Evolutionary conservation across 2,888 invertebrate genomes (phyloP).

Genomic region (Eristalinus sepulchralis): DNA sequence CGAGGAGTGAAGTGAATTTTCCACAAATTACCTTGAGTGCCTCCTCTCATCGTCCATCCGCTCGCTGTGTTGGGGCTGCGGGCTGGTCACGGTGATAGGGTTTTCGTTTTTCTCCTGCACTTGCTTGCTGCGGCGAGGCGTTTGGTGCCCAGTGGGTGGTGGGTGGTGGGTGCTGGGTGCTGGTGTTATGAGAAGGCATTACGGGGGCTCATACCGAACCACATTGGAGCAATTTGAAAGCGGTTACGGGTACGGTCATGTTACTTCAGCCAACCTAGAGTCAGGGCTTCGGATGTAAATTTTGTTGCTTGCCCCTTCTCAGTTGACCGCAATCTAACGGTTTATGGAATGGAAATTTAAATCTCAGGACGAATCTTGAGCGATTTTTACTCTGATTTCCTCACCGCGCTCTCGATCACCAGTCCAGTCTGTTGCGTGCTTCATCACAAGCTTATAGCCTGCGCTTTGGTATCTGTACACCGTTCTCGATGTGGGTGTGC

Average conservation of each 20-base stretch:
- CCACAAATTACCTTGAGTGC: conserved; percentile 75
- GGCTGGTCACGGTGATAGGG: neutral
- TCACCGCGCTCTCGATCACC: neutral
- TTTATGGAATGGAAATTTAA: conserved; percentile 54
- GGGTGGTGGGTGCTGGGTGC: neutral
- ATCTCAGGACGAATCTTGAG: conserved; percentile 63
- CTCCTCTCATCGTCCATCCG: conserved; percentile 62
- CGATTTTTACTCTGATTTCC: conserved; percentile 59
- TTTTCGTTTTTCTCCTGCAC: conserved; percentile 1
- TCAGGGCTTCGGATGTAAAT: neutral
- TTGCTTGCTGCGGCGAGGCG: neutral
- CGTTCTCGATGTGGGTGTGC: neutral
- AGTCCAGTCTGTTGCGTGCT: neutral
- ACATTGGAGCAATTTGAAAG: conserved; percentile 65
- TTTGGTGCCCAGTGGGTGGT: neutral
- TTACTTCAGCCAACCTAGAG: neutral
- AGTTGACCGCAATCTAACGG: conserved; percentile 61
- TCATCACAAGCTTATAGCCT: neutral
- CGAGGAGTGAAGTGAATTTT: conserved; percentile 73
- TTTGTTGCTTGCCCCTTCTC: conserved; percentile 56
- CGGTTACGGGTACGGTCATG: conserved; percentile 47
- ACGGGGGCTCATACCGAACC: conserved; percentile 29
- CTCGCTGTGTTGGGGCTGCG: conserved; percentile 5
- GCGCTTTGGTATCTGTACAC: neutral
- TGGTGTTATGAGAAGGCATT: neutral